Evolutionary conservation across 2,797 vertebrate species (phyloP).

Genomic region (Pseudopleuronectes americanus): DNA sequence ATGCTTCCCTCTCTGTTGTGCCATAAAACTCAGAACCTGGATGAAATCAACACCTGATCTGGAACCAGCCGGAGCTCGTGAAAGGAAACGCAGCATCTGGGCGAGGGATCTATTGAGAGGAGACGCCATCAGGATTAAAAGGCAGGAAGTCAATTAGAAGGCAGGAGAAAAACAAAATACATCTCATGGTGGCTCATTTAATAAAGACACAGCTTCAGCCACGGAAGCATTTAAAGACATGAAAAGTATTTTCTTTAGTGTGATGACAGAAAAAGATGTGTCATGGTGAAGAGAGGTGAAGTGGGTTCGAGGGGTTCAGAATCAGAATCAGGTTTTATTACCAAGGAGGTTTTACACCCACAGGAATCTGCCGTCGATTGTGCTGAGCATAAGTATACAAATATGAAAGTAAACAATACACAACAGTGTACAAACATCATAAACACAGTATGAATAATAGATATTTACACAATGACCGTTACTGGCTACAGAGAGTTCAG

Average conservation of each 20-base stretch:
- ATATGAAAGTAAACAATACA: too few species aligned
- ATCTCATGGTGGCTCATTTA: background rate
- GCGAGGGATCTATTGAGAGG: slow-evolving; percentile 16
- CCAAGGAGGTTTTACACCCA: too few species aligned
- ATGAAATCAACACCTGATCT: slow-evolving; percentile 8
- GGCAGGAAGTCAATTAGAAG: slow-evolving; percentile 7
- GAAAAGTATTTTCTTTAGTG: slow-evolving; percentile 10
- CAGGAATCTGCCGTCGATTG: too few species aligned
- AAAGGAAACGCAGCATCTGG: background rate
- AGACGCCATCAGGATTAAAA: background rate
- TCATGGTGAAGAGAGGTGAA: too few species aligned
- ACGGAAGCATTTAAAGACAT: background rate
- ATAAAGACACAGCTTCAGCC: slow-evolving; percentile 28
- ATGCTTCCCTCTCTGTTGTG: background rate
- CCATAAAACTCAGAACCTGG: slow-evolving; percentile 3
- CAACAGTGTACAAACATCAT: too few species aligned
- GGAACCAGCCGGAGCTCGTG: background rate
- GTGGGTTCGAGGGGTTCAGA: too few species aligned
- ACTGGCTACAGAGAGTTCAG: too few species aligned
- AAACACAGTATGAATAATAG: too few species aligned
- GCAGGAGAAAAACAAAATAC: background rate
- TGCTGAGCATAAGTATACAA: too few species aligned
- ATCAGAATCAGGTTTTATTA: too few species aligned
- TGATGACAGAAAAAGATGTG: background rate
- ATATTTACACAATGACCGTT: too few species aligned